Conservation (phyloP, 2,888 invertebrate genomes). For the Campoplex capitator region DNA sequence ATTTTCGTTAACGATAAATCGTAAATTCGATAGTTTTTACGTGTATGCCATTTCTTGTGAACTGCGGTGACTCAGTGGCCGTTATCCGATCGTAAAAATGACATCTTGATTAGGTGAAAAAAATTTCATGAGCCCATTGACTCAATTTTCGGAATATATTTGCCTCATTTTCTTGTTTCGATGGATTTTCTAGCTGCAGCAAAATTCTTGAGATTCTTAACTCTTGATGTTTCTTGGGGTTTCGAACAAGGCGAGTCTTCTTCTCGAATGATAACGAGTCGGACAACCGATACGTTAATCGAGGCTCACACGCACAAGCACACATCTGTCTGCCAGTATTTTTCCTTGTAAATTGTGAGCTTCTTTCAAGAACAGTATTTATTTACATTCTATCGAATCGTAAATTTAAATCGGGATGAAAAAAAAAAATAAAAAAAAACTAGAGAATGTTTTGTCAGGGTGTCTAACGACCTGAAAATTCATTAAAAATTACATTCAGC, state of each 20-base stretch:
- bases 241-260: conserved; percentile 28
- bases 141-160: not conserved
- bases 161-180: not conserved
- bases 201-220: not conserved
- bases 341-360: conserved; percentile 4
- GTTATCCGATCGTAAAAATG: too few relatives aligned
- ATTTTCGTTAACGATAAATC: too few relatives aligned
- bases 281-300: conserved; percentile 29
- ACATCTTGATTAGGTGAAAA: not conserved
- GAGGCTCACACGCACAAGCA: not conserved
- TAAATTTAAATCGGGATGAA: not conserved
- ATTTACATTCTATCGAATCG: not conserved
- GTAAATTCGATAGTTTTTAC: too few relatives aligned
- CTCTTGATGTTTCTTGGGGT: not conserved
- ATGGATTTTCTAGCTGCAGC: not conserved
- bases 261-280: conserved; percentile 23
- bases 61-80: too few relatives aligned
- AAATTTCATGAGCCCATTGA: not conserved
- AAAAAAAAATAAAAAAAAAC: not conserved
- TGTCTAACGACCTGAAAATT: too few relatives aligned
- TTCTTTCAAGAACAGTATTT: not conserved
- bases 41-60: too few relatives aligned
- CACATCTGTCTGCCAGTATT: not conserved
- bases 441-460: too few relatives aligned
- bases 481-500: too few relatives aligned